These are phyloP conservation scores for Anolis apletophallus DNA, from an alignment of 2,797 vertebrate genomes.

Conservation along the genomic window DNA sequence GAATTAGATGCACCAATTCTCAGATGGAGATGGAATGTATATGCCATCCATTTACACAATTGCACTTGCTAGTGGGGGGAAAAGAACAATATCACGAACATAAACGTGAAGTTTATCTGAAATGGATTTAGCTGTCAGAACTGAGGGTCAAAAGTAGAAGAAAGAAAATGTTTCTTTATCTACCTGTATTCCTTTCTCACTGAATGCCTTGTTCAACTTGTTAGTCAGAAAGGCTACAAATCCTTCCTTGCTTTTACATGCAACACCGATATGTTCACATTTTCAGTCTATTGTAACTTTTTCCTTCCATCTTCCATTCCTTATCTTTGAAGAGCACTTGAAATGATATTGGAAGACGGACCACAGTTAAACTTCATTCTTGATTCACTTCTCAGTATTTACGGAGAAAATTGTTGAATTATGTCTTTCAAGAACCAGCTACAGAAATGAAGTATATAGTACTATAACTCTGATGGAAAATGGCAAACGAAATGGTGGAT, in stretches of 20 bases:
- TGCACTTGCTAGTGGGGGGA: neutral
- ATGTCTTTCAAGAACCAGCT: constrained; percentile 30
- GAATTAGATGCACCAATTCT: neutral
- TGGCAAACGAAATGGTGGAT: constrained; percentile 5
- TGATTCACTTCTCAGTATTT: constrained; percentile 33
- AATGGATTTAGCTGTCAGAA: constrained; percentile 17
- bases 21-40: neutral
- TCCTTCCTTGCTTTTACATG: constrained; percentile 13
- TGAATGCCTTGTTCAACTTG: neutral
- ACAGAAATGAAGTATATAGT: constrained; percentile 18
- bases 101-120: neutral
- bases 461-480: constrained; percentile 22
- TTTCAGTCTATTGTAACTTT: constrained; percentile 27
- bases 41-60: neutral
- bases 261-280: constrained; percentile 9
- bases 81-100: neutral
- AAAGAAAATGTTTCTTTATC: constrained; percentile 18
- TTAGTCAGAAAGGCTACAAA: constrained; percentile 14
- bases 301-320: constrained; percentile 22
- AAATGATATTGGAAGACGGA: constrained; percentile 35
- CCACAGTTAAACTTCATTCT: constrained; percentile 27
- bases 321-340: constrained; percentile 40
- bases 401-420: constrained; percentile 35
- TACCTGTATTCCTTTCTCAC: neutral
- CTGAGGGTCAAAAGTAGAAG: neutral